Base-by-base conservation (phyloP, 2,888 invertebrate genomes). In the Lasius fuliginosus region DNA sequence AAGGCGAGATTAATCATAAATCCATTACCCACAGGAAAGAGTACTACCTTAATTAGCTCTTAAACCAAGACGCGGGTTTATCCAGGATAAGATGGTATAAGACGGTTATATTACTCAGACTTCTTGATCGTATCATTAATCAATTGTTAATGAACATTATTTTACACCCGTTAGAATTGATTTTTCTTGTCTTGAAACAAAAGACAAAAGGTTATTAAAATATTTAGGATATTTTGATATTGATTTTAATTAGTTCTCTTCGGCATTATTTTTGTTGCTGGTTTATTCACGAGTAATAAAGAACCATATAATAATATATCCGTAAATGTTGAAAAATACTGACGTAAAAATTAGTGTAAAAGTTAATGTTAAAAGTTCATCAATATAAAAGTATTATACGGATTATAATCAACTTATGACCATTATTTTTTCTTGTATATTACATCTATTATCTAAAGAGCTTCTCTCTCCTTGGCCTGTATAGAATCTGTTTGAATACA, bases 1-100 rank as follows among this genome's bases (percentile, higher is more conserved):
- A 69, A 62, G 27, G 60, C 56, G 18, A 60, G 46, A 60, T 79
- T 69, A 79, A 60, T 79, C 79, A 33, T 33, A 60, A 69, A 79
- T 79, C 69, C 69, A 69, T 79, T 79, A 79, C 46, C 49, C 36
- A 65, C 33, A 18, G 60, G 36, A 79, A 79, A 69, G 60, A 49
- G 60, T 36, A 5, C 15, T 60, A 33, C 36, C 46, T 79, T 79
- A 60, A 79, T 79, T 79, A 71, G 60, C 71, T 69, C 79, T 79
- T 69, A 79, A 79, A 79, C 36, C 60, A 27, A 46, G 12, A 69
- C 58, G 40, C n/a, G 42, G 40, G 9, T 68, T 77, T 69, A 71
- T 60, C 60, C 46, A 30, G 60, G 27, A 60, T 46, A 49, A 23
- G 42, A 40, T 36, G 56, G 36, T 60, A 23, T 69, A 79, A 68